Evolutionary conservation across 2,113 vertebrate species (phyloP).

Genomic region (Carlito syrichta): DNA sequence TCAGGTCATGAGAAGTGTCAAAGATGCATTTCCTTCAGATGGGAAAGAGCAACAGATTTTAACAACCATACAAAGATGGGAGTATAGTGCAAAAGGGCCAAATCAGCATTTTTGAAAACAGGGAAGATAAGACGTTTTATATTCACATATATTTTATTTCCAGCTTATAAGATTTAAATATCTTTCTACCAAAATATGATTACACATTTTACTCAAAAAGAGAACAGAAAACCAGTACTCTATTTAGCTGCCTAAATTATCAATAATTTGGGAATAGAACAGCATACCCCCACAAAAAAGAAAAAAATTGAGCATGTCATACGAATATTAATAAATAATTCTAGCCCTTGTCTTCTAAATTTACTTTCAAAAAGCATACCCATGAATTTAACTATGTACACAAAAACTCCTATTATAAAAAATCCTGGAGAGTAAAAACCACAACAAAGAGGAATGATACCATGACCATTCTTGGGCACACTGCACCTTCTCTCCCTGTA

Average conservation of each 20-base stretch:
- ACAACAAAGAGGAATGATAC: background rate
- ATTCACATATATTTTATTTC: slow-evolving; percentile 75
- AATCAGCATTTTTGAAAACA: slow-evolving; percentile 78
- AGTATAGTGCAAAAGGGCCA: slow-evolving; percentile 69
- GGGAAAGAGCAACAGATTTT: slow-evolving; percentile 86
- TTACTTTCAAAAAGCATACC: slow-evolving; percentile 23
- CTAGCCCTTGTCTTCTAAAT: background rate
- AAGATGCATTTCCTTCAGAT: slow-evolving; percentile 88
- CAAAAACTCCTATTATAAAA: background rate
- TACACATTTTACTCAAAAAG: slow-evolving; percentile 64
- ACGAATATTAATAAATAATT: background rate
- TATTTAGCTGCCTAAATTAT: slow-evolving; percentile 72
- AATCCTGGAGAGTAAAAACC: background rate
- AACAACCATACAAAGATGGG: slow-evolving; percentile 76
- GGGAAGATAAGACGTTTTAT: slow-evolving; percentile 77
- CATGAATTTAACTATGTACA: background rate
- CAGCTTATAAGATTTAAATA: slow-evolving; percentile 64
- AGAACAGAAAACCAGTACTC: slow-evolving; percentile 65
- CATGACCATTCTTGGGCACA: background rate
- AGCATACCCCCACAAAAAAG: slow-evolving; percentile 45
- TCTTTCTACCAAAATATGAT: slow-evolving; percentile 65
- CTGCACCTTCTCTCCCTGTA: background rate
- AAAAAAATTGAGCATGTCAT: background rate
- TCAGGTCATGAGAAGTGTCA: slow-evolving; percentile 94
- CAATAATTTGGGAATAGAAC: slow-evolving; percentile 63